A percentile compares a stretch with the other conserved stretches of the same genome.
These are phyloP conservation scores for Camponotus fellah DNA, from an alignment of 2,888 invertebrate genomes.

Conservation along the genomic window DNA sequence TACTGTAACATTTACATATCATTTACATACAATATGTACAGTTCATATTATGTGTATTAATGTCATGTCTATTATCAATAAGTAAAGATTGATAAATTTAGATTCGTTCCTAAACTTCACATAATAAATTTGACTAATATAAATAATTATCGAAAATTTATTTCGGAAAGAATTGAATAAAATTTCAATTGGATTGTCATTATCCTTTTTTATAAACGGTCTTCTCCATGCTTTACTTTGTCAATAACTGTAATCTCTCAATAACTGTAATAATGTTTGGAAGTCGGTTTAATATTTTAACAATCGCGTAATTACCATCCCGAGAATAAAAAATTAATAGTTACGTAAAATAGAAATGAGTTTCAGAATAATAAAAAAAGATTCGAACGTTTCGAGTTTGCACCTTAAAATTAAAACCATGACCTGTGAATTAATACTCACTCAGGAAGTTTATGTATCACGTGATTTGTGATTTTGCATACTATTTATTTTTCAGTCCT, in stretches of 20 bases:
- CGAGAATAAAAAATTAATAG: background rate
- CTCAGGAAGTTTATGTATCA: conserved; percentile 70
- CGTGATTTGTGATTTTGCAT: conserved; percentile 62
- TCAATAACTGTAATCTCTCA: background rate
- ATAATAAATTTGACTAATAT: background rate
- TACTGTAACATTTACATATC: conserved; percentile 12
- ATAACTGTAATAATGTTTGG: background rate
- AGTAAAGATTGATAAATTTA: background rate
- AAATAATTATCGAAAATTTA: background rate
- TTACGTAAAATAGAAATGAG: background rate
- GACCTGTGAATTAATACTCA: conserved; percentile 72
- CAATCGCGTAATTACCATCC: background rate
- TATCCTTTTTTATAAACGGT: background rate
- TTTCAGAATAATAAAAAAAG: background rate
- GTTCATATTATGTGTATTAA: background rate
- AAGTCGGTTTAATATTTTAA: background rate
- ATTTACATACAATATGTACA: conserved; percentile 36
- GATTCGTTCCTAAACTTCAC: background rate
- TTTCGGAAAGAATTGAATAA: background rate
- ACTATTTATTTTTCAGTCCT: background rate
- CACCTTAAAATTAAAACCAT: conserved; percentile 62
- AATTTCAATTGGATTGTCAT: background rate
- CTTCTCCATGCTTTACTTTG: background rate
- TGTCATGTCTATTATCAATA: background rate
- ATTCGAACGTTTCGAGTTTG: background rate